A percentile compares a stretch with the other conserved stretches of the same genome.
These are phyloP conservation scores for Oxyruncus cristatus DNA, from an alignment of 2,113 vertebrate genomes.

Conservation along the genomic window DNA sequence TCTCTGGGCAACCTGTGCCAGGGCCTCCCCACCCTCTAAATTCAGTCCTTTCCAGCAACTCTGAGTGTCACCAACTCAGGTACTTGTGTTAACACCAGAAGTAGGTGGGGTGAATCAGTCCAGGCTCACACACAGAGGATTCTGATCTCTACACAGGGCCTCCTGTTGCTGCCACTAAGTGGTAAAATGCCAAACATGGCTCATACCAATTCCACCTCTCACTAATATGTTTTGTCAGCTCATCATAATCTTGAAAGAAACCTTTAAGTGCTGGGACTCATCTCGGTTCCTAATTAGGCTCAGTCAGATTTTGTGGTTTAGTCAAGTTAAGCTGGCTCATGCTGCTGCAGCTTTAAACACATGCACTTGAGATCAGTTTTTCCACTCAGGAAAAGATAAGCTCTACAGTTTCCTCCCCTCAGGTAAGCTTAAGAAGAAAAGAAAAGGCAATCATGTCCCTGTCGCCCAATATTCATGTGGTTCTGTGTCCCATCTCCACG, in stretches of 20 bases:
- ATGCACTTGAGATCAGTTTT: not conserved
- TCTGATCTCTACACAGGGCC: not conserved
- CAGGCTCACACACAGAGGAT: not conserved
- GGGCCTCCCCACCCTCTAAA: not conserved
- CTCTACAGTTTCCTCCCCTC: not conserved
- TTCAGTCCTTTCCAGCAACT: not conserved
- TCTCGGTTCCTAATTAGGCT: constrained; percentile 2
- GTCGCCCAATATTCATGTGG: not conserved
- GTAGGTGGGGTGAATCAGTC: not conserved
- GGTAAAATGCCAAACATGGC: not conserved
- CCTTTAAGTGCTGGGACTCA: constrained; percentile 12
- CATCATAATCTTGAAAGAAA: constrained; percentile 38
- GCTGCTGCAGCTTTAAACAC: not conserved
- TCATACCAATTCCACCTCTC: not conserved
- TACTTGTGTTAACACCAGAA: not conserved
- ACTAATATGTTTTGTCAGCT: constrained; percentile 34
- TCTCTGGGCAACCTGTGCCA: not conserved
- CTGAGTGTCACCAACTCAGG: not conserved
- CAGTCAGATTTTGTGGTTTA: not conserved
- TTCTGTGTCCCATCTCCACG: not conserved
- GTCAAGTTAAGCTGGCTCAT: not conserved
- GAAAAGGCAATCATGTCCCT: not conserved
- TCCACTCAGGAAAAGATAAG: not conserved
- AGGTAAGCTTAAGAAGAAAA: constrained; percentile 22
- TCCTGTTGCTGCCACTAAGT: not conserved